Percentiles rank a stretch among this genome's conserved stretches.
phyloP scores from a whole-genome alignment of 2,797 vertebrate genomes.

The Rhinophrynus dorsalis region DNA sequence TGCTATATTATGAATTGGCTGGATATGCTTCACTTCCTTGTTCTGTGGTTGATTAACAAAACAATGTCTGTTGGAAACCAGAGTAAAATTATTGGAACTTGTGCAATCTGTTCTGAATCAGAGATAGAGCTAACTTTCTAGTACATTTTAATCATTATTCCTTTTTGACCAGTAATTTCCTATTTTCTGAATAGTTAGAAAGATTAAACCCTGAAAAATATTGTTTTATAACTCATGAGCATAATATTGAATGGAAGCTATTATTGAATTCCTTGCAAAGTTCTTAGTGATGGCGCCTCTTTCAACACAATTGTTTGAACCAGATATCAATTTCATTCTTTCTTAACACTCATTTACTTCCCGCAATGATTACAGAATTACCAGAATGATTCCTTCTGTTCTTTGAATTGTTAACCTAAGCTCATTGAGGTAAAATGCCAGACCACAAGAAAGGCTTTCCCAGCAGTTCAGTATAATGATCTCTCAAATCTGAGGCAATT shows the following conservation, averaged over 20 bases:
- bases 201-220: constrained; percentile 12
- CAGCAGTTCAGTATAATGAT: constrained; percentile 30
- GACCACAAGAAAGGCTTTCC: constrained; percentile 41
- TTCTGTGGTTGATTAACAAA: constrained; percentile 3
- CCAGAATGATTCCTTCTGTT: constrained; percentile 15
- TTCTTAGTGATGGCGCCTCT: background rate
- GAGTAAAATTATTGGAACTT: constrained; percentile 12
- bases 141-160: constrained; percentile 7
- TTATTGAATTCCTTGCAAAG: background rate
- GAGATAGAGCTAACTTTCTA: background rate
- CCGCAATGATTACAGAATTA: constrained; percentile 20
- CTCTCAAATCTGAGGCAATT: constrained; percentile 29
- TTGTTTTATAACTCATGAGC: background rate
- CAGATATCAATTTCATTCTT: constrained; percentile 1
- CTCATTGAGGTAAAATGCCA: constrained; percentile 6
- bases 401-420: constrained; percentile 31
- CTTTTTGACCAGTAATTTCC: background rate
- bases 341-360: background rate
- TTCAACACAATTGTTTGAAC: background rate
- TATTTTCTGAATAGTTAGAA: background rate
- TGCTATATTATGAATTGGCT: background rate
- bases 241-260: background rate
- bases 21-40: background rate
- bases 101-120: constrained; percentile 18
- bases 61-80: constrained; percentile 13